Conservation (phyloP, 2,113 vertebrate species). For the Charina bottae region DNA sequence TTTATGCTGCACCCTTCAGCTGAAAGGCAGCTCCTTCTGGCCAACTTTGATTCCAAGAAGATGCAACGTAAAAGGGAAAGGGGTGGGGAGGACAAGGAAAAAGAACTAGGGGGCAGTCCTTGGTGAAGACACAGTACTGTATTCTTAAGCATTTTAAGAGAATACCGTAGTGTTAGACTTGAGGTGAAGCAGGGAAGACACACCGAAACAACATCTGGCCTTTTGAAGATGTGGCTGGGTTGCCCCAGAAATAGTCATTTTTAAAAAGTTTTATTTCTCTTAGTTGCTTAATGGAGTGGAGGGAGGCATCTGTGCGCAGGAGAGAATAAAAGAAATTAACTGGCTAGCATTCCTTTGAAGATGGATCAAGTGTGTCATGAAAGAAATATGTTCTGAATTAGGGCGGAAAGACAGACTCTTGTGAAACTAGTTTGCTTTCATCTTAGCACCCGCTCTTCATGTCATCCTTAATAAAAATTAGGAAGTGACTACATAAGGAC, state of each 20-base stretch:
- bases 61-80: too few species aligned
- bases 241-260: neutral
- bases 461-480: conserved; percentile 40
- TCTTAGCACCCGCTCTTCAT: conserved; percentile 23
- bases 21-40: too few species aligned
- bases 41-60: too few species aligned
- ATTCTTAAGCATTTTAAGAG: too few species aligned
- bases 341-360: neutral
- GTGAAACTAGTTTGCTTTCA: conserved; percentile 17
- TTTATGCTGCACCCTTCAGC: too few species aligned
- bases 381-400: conserved; percentile 36
- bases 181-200: too few species aligned
- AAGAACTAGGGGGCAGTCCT: too few species aligned
- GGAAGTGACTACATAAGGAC: neutral
- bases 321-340: neutral
- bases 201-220: too few species aligned
- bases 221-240: too few species aligned
- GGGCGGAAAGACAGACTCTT: neutral
- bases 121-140: too few species aligned
- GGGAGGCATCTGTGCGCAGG: neutral
- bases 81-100: too few species aligned
- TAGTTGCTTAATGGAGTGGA: neutral
- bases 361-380: neutral
- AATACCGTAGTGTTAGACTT: too few species aligned
- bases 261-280: neutral